phyloP scores from a whole-genome alignment of 2,113 vertebrate species.

The Petrocephalus microphthalmus region DNA sequence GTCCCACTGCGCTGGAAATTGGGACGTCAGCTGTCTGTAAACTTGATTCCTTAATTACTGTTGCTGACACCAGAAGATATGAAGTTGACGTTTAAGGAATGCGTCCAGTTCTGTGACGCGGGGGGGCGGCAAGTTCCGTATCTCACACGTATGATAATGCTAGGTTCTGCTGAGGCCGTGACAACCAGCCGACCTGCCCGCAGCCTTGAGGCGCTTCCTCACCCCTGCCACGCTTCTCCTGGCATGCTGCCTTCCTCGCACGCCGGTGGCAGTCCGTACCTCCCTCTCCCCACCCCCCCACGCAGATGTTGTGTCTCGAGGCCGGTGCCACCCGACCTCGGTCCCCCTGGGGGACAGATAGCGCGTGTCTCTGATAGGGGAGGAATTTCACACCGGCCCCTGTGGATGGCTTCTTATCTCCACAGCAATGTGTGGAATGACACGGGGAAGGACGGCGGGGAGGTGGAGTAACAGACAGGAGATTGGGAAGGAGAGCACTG shows the following conservation, averaged over 20 bases:
- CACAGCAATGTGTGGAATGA: not conserved
- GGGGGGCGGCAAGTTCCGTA: not conserved
- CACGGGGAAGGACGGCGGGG: not conserved
- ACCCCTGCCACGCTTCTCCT: conserved; percentile 12
- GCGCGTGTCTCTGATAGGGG: conserved; percentile 35
- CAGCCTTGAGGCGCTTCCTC: conserved; percentile 21
- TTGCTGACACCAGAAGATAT: not conserved
- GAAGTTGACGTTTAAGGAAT: not conserved
- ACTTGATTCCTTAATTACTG: not conserved
- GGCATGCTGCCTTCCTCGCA: not conserved
- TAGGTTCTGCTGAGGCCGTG: not conserved
- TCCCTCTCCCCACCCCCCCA: not conserved
- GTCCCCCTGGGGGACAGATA: not conserved
- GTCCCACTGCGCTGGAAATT: not conserved
- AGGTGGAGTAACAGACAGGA: not conserved
- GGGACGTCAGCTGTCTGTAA: not conserved
- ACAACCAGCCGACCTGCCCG: not conserved
- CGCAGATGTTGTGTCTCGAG: conserved; percentile 19
- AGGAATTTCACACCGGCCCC: conserved; percentile 43
- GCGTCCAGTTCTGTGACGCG: not conserved
- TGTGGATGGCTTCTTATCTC: not conserved
- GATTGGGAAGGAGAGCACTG: not conserved
- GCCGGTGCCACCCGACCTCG: conserved; percentile 27
- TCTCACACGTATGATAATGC: not conserved
- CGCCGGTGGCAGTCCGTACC: not conserved